Conservation (phyloP, 2,797 vertebrate species). For the Schizopygopsis malacanthus region DNA sequence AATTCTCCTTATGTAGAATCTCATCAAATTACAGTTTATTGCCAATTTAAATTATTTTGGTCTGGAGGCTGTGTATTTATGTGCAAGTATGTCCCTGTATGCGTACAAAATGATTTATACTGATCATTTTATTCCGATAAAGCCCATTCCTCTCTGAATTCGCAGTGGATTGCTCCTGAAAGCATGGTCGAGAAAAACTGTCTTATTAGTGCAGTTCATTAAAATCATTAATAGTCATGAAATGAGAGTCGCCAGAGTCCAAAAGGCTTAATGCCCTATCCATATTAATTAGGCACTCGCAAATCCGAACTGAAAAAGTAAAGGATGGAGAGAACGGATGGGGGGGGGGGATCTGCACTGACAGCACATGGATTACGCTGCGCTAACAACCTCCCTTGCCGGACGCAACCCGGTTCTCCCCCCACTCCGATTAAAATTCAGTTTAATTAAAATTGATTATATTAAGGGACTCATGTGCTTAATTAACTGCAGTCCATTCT, state of each 20-base stretch:
- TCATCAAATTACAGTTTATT: conserved; percentile 20
- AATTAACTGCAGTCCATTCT: conserved; percentile 96
- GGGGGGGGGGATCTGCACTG: conserved; percentile 1
- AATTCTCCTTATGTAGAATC: conserved; percentile 7
- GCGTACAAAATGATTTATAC: conserved; percentile 56
- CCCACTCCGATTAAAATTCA: conserved; percentile 92
- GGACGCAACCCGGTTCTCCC: conserved; percentile 80
- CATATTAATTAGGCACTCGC: conserved; percentile 98
- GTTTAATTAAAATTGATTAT: conserved; percentile 99
- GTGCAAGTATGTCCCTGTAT: conserved; percentile 20
- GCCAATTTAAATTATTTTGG: neutral
- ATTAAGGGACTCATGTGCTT: conserved; percentile 99
- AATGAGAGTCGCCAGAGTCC: conserved; percentile 98
- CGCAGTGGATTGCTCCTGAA: conserved; percentile 84
- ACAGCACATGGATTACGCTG: conserved; percentile 84
- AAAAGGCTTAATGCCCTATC: conserved; percentile 98
- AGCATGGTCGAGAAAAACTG: conserved; percentile 91
- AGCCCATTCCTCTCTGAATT: conserved; percentile 86
- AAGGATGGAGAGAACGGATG: conserved; percentile 10
- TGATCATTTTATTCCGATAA: conserved; percentile 84
- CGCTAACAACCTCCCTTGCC: conserved; percentile 85
- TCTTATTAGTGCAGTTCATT: conserved; percentile 99
- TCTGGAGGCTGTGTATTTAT: conserved; percentile 11
- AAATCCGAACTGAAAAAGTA: conserved; percentile 92
- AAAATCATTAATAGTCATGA: conserved; percentile 99